Percentiles rank a stretch among this genome's conserved stretches.
Conservation (phyloP, 2,113 vertebrate species). For the Rana temporaria region DNA sequence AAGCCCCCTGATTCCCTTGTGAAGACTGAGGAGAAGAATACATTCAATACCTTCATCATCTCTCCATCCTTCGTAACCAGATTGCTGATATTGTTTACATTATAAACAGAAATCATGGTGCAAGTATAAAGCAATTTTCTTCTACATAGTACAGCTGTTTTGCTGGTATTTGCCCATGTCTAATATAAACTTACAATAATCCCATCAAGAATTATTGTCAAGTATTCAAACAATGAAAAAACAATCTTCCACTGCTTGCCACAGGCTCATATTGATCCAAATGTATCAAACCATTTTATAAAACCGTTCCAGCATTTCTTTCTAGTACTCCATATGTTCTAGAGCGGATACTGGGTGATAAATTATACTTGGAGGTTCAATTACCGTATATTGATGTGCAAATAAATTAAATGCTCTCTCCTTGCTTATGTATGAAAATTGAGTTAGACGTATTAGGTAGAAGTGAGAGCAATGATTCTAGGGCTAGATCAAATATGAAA, state of each 20-base stretch:
- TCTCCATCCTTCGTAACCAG: no score
- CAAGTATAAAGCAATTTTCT: background rate
- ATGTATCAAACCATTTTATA: conserved; percentile 19
- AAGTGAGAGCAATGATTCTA: no score
- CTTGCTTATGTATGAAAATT: background rate
- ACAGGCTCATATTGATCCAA: conserved; percentile 10
- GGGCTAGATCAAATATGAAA: no score
- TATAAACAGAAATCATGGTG: background rate
- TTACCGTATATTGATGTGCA: conserved; percentile 12
- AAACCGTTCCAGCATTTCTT: conserved; percentile 24
- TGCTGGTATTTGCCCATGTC: background rate
- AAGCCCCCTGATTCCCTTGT: no score
- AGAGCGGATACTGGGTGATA: conserved; percentile 18
- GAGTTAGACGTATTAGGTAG: no score
- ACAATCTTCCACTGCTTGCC: conserved; percentile 30
- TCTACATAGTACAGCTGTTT: background rate
- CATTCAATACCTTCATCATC: no score
- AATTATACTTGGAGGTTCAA: background rate
- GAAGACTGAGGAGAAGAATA: no score
- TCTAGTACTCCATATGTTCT: background rate
- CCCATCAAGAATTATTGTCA: conserved; percentile 29
- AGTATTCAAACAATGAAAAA: conserved; percentile 6
- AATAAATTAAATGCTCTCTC: conserved; percentile 18
- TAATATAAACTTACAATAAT: background rate
- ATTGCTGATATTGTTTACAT: background rate